These are phyloP conservation scores for Schizotus pectinicornis DNA, from an alignment of 2,888 invertebrate species.

Conservation along the genomic window DNA sequence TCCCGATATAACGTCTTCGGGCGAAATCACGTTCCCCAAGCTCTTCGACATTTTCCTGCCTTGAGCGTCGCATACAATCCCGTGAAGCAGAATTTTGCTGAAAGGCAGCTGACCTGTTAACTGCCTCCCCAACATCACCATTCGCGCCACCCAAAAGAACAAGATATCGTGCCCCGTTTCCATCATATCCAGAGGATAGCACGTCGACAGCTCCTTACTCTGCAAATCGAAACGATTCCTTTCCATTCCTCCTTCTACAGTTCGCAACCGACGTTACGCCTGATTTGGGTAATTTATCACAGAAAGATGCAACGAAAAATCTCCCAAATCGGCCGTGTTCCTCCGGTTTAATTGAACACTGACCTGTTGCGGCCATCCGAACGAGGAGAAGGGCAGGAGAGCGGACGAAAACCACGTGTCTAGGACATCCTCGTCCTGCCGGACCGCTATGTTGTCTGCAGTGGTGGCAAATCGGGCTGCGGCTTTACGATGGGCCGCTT, in stretches of 20 bases:
- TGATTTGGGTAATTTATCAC: background rate
- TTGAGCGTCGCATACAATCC: conserved; percentile 96
- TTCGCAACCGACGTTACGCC: background rate
- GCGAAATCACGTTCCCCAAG: conserved; percentile 96
- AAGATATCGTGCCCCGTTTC: conserved; percentile 98
- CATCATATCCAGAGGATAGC: conserved; percentile 87
- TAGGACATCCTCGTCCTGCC: conserved; percentile 93
- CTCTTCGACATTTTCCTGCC: conserved; percentile 99
- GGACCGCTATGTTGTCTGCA: conserved; percentile 64
- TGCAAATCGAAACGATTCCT: conserved; percentile 43
- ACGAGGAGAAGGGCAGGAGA: conserved; percentile 93
- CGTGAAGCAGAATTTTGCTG: conserved; percentile 91
- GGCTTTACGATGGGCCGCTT: conserved; percentile 83
- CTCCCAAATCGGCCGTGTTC: background rate
- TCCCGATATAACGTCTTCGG: conserved; percentile 92
- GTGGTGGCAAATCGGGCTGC: conserved; percentile 66
- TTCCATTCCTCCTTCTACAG: background rate
- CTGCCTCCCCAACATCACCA: conserved; percentile 96
- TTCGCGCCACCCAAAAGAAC: conserved; percentile 99
- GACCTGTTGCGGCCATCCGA: conserved; percentile 92
- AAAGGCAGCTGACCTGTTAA: conserved; percentile 88
- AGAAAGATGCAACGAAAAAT: background rate
- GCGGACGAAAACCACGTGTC: conserved; percentile 99
- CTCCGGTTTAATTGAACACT: background rate
- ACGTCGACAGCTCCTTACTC: conserved; percentile 61